Base-by-base conservation (phyloP, 2,888 invertebrate genomes). In the Plusia festucae region DNA sequence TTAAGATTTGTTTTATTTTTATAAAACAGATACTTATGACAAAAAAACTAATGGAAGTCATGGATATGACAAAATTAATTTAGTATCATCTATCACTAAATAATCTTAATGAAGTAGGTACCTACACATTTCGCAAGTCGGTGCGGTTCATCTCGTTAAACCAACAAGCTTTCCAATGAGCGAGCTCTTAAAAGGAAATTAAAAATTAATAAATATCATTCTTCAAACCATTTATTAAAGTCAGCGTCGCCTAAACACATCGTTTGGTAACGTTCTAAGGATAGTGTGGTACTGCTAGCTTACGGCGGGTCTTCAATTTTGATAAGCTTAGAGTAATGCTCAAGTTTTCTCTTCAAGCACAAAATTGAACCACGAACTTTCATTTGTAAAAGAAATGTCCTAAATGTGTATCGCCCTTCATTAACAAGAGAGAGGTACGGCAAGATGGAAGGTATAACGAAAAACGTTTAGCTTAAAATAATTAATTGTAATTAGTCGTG, bases 161-260 rank as follows among this genome's bases (percentile, higher is more conserved):
- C 46, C 24, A 57, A 60, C 65, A 63, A 40, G 27, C 53, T 60
- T 77, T 74, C 75, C 78, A 85, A 83, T 80, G 75, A 68, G 61
- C 63, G 54, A 55, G 81, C 68, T 79, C 73, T 81, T 77, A 78
- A 83, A 64, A 74, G 65, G 61, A 78, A 83, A 82, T 84, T 81
- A 81, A 81, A 81, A 76, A 82, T 77, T 78, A 82, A 82, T 85
- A 82, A 82, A 79, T 81, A 83, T 81, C 75, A 85, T 83, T 84
- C 78, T 77, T 70, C 73, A 65, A 72, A 70, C 61, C 76, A 84
- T 85, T 81, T 78, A 85, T 85, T 82, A 64, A 73, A 79, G 71
- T 62, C 57, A 44, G 66, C 68, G 77, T 71, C 66, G 68, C 70
- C 76, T 69, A 72, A 73, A 77, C 53, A 73, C 83, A 67, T 77